These are phyloP conservation scores for Sula dactylatra DNA, from an alignment of 2,113 vertebrate genomes.

Conservation along the genomic window DNA sequence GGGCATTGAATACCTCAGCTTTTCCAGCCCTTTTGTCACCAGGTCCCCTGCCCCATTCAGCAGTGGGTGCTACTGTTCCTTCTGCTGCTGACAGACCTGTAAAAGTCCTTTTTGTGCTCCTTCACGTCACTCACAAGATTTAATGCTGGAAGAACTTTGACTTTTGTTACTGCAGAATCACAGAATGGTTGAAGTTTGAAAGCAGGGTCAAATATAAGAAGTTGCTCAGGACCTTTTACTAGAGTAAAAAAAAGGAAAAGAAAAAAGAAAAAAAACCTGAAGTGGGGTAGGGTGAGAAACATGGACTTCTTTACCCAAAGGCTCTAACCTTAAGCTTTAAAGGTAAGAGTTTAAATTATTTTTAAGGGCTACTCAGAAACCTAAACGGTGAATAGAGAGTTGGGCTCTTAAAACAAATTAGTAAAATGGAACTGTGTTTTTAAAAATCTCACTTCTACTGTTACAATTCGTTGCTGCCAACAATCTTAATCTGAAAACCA, in stretches of 20 bases:
- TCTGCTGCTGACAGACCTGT: not conserved
- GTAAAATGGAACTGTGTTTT: not conserved
- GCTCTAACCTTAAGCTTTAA: not conserved
- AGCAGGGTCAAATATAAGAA: not conserved
- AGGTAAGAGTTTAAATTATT: not conserved
- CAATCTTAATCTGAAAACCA: not conserved
- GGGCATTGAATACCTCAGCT: not conserved
- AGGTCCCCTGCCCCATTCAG: not conserved
- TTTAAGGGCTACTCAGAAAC: not conserved
- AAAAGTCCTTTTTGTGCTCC: not conserved
- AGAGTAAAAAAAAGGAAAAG: not conserved
- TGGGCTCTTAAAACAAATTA: not conserved
- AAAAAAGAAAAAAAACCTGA: too few relatives aligned
- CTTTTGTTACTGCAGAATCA: not conserved
- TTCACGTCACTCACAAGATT: not conserved
- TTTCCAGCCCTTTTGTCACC: not conserved
- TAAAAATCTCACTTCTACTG: not conserved
- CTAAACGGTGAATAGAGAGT: not conserved
- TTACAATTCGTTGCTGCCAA: not conserved
- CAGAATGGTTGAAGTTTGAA: not conserved
- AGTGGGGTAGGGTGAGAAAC: not conserved
- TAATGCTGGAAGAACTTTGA: not conserved
- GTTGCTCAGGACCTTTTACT: not conserved
- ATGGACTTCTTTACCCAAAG: not conserved
- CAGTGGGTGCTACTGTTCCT: not conserved